Evolutionary conservation across 2,888 invertebrate species (phyloP).

Genomic region (Lycia hirtaria): DNA sequence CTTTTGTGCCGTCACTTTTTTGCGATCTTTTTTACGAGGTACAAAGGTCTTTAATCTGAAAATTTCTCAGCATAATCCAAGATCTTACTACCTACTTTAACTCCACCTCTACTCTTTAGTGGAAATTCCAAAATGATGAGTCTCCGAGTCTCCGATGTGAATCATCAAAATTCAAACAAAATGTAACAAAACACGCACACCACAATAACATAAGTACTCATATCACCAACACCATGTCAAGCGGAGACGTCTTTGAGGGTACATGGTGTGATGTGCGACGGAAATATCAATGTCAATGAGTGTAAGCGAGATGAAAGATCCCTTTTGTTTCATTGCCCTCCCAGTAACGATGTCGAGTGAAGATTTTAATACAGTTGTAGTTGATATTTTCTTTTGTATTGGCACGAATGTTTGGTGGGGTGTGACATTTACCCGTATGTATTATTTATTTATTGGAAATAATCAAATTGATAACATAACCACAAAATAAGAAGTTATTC

Average conservation of each 20-base stretch:
- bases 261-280: conserved; percentile 65
- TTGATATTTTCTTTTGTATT: conserved; percentile 62
- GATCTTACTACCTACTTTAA: background rate
- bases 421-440: conserved; percentile 17
- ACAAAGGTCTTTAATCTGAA: no score
- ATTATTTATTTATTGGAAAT: background rate
- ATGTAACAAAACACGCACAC: conserved; percentile 58
- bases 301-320: conserved; percentile 59
- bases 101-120: background rate
- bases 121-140: conserved; percentile 48
- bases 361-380: conserved; percentile 81
- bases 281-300: conserved; percentile 61
- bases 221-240: conserved; percentile 71
- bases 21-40: no score
- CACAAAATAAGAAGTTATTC: no score
- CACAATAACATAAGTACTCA: conserved; percentile 53
- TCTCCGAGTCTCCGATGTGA: conserved; percentile 39
- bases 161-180: conserved; percentile 46
- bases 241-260: conserved; percentile 74
- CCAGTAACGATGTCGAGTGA: conserved; percentile 68
- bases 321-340: conserved; percentile 83
- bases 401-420: conserved; percentile 39
- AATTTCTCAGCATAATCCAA: background rate
- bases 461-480: background rate
- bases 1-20: no score